Percentiles rank a stretch among this genome's conserved stretches.
phyloP scores from a whole-genome alignment of 92 coral and sea anemone genomes.

The Zoanthus sociatus region DNA sequence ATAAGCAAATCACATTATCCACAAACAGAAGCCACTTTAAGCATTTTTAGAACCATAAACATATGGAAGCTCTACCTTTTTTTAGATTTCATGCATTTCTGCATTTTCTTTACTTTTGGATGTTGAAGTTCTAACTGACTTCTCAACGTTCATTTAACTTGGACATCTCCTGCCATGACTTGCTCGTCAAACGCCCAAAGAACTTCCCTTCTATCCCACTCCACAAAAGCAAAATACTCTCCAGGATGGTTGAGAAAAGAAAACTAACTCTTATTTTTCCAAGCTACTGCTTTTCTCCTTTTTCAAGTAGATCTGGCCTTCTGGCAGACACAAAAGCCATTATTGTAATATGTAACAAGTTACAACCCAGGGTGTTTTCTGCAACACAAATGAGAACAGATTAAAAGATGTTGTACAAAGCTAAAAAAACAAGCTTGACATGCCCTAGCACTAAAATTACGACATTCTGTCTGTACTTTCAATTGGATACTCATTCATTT shows the following conservation, averaged over 20 bases:
- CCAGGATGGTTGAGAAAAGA: background rate
- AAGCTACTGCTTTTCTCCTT: background rate
- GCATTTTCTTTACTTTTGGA: background rate
- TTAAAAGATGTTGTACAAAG: no score
- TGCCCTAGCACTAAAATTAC: no score
- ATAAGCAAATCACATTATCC: background rate
- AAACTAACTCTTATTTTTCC: background rate
- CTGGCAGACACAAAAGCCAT: background rate
- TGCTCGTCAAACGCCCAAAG: background rate
- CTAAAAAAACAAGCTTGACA: no score
- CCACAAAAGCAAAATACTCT: background rate
- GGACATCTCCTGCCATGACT: constrained; percentile 2
- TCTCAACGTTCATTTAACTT: background rate
- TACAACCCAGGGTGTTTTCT: no score
- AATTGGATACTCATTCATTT: no score
- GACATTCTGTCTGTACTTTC: no score
- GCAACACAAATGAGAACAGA: no score
- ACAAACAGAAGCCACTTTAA: background rate
- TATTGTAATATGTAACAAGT: no score
- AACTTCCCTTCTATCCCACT: background rate
- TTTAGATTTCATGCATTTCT: background rate
- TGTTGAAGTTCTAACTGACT: background rate
- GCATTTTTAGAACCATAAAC: background rate
- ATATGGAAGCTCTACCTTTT: background rate
- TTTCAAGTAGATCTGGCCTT: background rate